Evolutionary conservation across 2,113 vertebrate genomes (phyloP), one percentile per base, ranked within the genome.

Genomic region (Pseudolaguvia tuberculata): DNA sequence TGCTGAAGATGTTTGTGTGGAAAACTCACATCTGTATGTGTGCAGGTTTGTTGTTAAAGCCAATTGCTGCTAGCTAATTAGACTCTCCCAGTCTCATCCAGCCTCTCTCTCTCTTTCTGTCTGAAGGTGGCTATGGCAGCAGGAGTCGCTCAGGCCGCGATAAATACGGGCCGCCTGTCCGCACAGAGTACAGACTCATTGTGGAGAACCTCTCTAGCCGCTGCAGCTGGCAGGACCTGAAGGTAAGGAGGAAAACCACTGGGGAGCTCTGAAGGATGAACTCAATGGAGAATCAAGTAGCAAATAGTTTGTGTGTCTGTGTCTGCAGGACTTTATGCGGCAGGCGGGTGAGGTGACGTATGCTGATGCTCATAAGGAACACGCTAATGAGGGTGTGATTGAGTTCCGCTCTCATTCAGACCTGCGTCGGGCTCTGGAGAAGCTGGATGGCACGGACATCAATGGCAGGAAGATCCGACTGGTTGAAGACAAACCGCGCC

Each of bases 211-310:
- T 99, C 85, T 99, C 97, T 85, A 99, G 95, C 86, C 96, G 96
- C 79, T 99, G 97, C 84, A 99, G 97, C 87, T 99, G 97, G 97
- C 97, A 99, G 83, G 97, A 99, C 88, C 95, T 99, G 39, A 99
- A 99, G 94, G 97, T 96, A 88, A 0, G 84, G 0, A 18, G 2
- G 39, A 65, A 42, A 25, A 15, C 62, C 59, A 39, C n/a, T 0
- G 20, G 20, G 39, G 39, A 9, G 39, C n/a, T n/a, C n/a, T n/a
- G n/a, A 6, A 3, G 31, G 6, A 35, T 4, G 31, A 35, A 35
- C 3, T 3, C 31, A 6, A 35, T 3, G 6, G 31, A 3, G 6
- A 35, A 42, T 42, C 39, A 42, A 42, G 39, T 1, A 42, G 39
- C 7, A 9, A 42, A 42, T 42, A 42, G 4, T 42, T 5, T 42